These are phyloP conservation scores for Erythrocercus mccallii DNA, from an alignment of 2,113 vertebrate species.

Conservation along the genomic window DNA sequence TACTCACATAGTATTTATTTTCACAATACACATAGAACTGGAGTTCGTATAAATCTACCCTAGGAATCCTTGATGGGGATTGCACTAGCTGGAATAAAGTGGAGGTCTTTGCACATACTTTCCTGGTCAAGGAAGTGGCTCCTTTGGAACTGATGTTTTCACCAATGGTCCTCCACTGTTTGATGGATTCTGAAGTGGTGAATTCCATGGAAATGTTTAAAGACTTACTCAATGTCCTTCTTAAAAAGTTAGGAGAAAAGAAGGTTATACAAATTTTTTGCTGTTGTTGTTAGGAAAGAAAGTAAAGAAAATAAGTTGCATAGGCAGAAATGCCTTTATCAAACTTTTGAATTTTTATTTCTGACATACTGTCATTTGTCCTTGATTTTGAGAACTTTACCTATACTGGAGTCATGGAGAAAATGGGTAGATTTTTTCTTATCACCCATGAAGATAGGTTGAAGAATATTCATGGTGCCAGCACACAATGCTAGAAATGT, in stretches of 20 bases:
- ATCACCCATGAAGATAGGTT: background rate
- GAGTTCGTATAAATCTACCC: background rate
- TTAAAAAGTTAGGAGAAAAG: background rate
- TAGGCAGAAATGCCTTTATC: background rate
- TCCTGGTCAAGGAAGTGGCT: background rate
- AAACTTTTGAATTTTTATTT: background rate
- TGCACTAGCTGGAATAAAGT: background rate
- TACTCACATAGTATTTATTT: background rate
- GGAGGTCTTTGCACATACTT: background rate
- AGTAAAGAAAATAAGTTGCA: background rate
- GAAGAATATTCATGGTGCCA: background rate
- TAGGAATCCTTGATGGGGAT: background rate
- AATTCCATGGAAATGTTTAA: background rate
- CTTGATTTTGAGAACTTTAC: background rate
- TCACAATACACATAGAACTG: background rate
- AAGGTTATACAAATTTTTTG: accelerated
- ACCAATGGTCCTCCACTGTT: background rate
- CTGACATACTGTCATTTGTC: background rate
- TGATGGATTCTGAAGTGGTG: background rate
- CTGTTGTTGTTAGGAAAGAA: background rate
- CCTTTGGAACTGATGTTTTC: background rate
- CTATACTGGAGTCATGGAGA: background rate
- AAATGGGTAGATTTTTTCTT: background rate
- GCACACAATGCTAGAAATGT: background rate
- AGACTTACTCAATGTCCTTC: background rate